Percentiles rank a stretch among this genome's conserved stretches.
phyloP scores from a whole-genome alignment of 2,797 vertebrate species.

The Amniataba percoides region DNA sequence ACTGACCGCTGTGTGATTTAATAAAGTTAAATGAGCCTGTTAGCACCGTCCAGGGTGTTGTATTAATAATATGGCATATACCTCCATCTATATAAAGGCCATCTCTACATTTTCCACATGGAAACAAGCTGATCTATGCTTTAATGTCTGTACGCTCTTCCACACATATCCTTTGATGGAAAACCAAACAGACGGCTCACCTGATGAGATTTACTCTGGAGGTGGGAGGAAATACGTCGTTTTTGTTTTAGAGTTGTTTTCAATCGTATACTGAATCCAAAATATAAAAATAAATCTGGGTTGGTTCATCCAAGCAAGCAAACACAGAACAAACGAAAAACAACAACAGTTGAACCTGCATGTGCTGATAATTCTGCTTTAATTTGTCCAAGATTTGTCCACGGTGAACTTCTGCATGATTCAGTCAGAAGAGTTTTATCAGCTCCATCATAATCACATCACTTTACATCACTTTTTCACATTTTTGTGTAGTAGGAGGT shows the following conservation, averaged over 20 bases:
- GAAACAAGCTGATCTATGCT: not conserved
- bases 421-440: no score
- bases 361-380: no score
- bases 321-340: no score
- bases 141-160: not conserved
- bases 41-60: not conserved
- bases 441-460: not conserved
- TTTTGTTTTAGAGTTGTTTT: not conserved
- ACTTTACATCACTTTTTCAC: no score
- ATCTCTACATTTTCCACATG: not conserved
- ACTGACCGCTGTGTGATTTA: not conserved
- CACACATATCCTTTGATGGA: not conserved
- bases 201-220: not conserved
- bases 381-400: no score
- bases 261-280: not conserved
- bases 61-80: not conserved
- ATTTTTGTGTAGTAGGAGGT: not conserved
- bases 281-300: no score
- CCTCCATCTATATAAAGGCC: not conserved
- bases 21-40: not conserved
- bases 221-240: not conserved
- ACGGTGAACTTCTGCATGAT: no score
- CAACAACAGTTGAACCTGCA: no score
- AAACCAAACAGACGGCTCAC: conserved; percentile 3
- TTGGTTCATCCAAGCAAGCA: not conserved